These are phyloP conservation scores for Peromyscus nudipes DNA, from an alignment of 2,797 vertebrate genomes.

Conservation along the genomic window DNA sequence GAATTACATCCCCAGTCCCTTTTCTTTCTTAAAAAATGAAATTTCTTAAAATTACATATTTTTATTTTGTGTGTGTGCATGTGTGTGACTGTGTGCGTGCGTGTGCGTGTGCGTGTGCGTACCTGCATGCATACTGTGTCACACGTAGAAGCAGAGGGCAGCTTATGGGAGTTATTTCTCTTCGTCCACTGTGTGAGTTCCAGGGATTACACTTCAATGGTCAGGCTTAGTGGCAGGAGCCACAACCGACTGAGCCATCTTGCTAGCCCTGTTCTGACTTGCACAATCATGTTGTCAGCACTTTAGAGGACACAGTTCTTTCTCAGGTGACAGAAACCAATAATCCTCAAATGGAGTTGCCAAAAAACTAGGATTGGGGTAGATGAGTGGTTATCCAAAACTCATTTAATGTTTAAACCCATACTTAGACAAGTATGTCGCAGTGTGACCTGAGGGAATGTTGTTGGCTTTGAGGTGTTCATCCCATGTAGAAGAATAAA, in stretches of 20 bases:
- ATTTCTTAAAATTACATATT: not conserved
- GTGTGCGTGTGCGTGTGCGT: not conserved
- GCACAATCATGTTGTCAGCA: not conserved
- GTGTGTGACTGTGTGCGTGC: too few relatives aligned
- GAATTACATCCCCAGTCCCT: not conserved
- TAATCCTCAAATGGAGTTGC: not conserved
- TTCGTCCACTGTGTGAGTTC: not conserved
- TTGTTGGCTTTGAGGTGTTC: not conserved
- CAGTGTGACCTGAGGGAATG: not conserved
- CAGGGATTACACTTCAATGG: not conserved
- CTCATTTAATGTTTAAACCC: conserved; percentile 5
- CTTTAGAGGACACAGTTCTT: not conserved
- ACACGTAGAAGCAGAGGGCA: not conserved
- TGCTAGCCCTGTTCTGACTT: conserved; percentile 1
- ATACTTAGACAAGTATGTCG: conserved; percentile 18
- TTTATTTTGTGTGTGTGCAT: not conserved
- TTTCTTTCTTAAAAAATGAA: not conserved
- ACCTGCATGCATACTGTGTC: not conserved
- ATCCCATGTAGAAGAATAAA: not conserved
- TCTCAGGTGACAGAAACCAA: not conserved
- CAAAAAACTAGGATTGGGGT: not conserved
- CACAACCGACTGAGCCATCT: not conserved
- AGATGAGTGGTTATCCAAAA: not conserved
- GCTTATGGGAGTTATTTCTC: not conserved
- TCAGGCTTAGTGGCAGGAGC: not conserved